Evolutionary conservation across 2,113 vertebrate species (phyloP).

Genomic region (Isurus oxyrinchus): DNA sequence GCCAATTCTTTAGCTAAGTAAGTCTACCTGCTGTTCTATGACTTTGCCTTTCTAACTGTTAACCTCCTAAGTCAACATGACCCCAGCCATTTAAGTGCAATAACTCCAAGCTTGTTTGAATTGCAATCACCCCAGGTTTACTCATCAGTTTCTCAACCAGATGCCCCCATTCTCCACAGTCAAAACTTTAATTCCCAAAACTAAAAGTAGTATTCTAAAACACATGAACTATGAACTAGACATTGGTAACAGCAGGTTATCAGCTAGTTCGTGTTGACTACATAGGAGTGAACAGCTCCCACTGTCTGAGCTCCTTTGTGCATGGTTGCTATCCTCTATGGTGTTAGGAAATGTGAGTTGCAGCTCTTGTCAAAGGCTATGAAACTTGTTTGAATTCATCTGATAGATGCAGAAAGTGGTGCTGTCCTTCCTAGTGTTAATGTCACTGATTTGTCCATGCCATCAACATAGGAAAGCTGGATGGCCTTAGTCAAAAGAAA

Average conservation of each 20-base stretch:
- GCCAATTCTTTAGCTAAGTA: too few relatives aligned
- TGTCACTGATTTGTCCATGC: conserved; percentile 68
- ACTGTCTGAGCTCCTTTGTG: conserved; percentile 65
- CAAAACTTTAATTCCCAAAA: too few relatives aligned
- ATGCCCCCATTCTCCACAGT: too few relatives aligned
- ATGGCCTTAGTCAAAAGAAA: conserved; percentile 46
- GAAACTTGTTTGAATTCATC: conserved; percentile 73
- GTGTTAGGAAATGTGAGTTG: conserved; percentile 72
- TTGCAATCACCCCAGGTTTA: too few relatives aligned
- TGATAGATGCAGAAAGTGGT: conserved; percentile 71
- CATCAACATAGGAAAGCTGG: conserved; percentile 70
- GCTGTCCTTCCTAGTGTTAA: conserved; percentile 68
- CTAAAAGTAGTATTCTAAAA: too few relatives aligned
- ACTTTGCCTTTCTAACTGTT: too few relatives aligned
- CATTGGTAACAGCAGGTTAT: conserved; percentile 52
- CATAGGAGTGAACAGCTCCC: conserved; percentile 60
- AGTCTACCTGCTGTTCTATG: too few relatives aligned
- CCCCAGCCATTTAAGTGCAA: too few relatives aligned
- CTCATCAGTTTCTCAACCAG: too few relatives aligned
- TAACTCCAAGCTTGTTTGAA: too few relatives aligned
- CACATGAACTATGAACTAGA: too few relatives aligned
- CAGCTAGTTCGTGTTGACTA: conserved; percentile 75
- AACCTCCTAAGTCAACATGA: too few relatives aligned
- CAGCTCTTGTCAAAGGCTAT: conserved; percentile 76
- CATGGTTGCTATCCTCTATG: conserved; percentile 69